Conservation (phyloP, 2,888 invertebrate genomes). For the Clostera curtula region DNA sequence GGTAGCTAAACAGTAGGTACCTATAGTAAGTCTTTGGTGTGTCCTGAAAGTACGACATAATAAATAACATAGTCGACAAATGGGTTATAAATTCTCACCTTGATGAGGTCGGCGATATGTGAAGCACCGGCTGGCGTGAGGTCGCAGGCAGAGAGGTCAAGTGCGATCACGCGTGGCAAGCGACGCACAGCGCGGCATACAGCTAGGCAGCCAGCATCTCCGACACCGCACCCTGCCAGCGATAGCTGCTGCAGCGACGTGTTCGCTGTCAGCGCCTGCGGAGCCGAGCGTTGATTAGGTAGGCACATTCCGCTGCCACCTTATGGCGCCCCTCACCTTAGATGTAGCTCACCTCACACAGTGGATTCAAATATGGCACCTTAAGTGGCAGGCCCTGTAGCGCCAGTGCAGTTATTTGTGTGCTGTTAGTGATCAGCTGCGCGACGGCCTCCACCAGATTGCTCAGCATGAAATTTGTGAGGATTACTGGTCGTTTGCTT, state of each 20-base stretch:
- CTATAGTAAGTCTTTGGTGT: too few relatives aligned
- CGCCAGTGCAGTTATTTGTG: constrained; percentile 76
- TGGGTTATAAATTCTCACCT: too few relatives aligned
- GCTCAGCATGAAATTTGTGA: constrained; percentile 81
- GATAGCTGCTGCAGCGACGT: constrained; percentile 79
- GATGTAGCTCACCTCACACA: constrained; percentile 61
- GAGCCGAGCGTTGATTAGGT: not conserved
- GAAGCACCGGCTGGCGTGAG: constrained; percentile 77
- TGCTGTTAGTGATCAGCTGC: constrained; percentile 77
- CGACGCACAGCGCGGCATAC: constrained; percentile 80
- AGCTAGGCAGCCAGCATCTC: constrained; percentile 82
- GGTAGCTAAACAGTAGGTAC: too few relatives aligned
- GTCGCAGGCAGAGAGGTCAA: constrained; percentile 82
- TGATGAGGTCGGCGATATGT: constrained; percentile 79
- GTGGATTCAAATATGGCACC: constrained; percentile 77
- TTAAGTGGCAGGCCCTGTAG: constrained; percentile 83
- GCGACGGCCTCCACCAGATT: constrained; percentile 78
- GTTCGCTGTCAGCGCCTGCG: constrained; percentile 76
- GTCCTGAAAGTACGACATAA: too few relatives aligned
- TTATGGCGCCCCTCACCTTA: not conserved
- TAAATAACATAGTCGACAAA: too few relatives aligned
- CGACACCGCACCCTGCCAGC: constrained; percentile 79
- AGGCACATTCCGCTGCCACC: not conserved
- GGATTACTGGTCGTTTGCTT: constrained; percentile 77
- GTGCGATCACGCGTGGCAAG: constrained; percentile 78